These are phyloP conservation scores for Alca torda DNA, from an alignment of 2,797 vertebrate species.

Conservation along the genomic window DNA sequence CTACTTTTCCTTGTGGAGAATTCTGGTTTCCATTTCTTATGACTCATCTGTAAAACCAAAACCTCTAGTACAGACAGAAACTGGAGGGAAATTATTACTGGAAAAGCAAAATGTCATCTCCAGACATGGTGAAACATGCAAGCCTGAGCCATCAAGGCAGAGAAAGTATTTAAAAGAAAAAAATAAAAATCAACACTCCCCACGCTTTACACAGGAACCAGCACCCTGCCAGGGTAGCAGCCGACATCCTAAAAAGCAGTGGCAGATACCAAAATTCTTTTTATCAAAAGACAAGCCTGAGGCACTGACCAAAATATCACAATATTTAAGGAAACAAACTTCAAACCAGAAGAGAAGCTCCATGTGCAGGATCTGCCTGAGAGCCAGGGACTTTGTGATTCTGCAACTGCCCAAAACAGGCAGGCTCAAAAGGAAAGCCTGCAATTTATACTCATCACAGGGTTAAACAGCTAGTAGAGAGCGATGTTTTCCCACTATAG, in stretches of 20 bases:
- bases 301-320: neutral
- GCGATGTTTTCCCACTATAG: neutral
- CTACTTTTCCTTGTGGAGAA: neutral
- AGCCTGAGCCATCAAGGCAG: neutral
- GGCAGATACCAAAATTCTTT: neutral
- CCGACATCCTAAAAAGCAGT: neutral
- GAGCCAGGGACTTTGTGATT: neutral
- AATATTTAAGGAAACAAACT: neutral
- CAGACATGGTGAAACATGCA: neutral
- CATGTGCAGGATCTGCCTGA: neutral
- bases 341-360: neutral
- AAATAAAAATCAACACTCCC: neutral
- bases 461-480: neutral
- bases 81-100: neutral
- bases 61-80: neutral
- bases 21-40: neutral
- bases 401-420: neutral
- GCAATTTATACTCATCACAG: neutral
- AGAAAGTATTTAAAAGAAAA: neutral
- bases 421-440: neutral
- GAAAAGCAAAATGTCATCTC: neutral
- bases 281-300: neutral
- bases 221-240: neutral
- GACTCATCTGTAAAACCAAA: slow-evolving; percentile 29
- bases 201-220: neutral